These are phyloP conservation scores for Blennius ocellaris DNA, from an alignment of 2,113 vertebrate species.

Conservation along the genomic window DNA sequence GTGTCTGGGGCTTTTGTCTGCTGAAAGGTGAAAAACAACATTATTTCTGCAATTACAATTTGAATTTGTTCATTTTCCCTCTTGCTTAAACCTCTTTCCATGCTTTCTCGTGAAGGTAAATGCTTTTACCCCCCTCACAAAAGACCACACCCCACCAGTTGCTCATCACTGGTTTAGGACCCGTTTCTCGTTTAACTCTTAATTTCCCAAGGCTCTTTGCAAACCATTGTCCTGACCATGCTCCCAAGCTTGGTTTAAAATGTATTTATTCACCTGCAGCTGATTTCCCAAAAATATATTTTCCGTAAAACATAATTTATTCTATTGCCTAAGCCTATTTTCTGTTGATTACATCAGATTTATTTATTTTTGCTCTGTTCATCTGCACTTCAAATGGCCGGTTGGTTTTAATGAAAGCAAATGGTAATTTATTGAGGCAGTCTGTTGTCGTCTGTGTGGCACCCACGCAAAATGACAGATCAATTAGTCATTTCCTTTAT, in stretches of 20 bases:
- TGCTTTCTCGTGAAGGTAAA: conserved; percentile 4
- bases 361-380: not conserved
- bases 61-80: not conserved
- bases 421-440: conserved; percentile 7
- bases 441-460: conserved; percentile 20
- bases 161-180: conserved; percentile 33
- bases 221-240: not conserved
- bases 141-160: conserved; percentile 59
- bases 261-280: not conserved
- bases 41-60: not conserved
- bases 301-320: too few relatives aligned
- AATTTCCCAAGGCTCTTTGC: not conserved
- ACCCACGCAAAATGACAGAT: not conserved
- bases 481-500: conserved; percentile 3
- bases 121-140: conserved; percentile 36
- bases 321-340: not conserved
- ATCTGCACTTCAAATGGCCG: too few relatives aligned
- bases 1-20: conserved; percentile 2
- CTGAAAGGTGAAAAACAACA: not conserved
- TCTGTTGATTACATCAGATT: not conserved
- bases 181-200: conserved; percentile 41
- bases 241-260: not conserved
- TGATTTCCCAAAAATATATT: not conserved
- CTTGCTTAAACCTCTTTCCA: not conserved
- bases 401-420: too few relatives aligned